Evolutionary conservation across 2,888 invertebrate species (phyloP), one percentile per base, ranked within the genome.

Genomic region (Tenthredo mesomela): DNA sequence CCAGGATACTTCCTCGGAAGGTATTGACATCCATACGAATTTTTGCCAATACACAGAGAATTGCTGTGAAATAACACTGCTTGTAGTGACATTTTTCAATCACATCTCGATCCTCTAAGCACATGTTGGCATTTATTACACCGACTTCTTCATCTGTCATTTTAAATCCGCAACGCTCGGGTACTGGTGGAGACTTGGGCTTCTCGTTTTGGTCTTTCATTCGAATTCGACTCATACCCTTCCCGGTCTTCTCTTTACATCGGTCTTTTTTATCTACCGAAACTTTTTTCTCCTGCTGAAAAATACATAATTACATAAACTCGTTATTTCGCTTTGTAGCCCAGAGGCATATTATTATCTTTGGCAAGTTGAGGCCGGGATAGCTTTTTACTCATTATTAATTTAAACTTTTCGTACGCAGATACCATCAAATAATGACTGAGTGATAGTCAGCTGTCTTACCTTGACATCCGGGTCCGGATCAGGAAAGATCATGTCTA

Each of bases 11-110:
- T 1, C 87, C 85, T 2, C 84, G 84, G 71, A 93, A 91, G 3
- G 86, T 43, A 9, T 90, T 67, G 0, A 88, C 88, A n/a, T 90
- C 86, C 4, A 88, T 33, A 15, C 87, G 87, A 9, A 91, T 89
- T 87, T 92, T 93, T 0, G 89, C 86, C 3, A 93, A 86, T 4
- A 93, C 90, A 71, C 92, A 91, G 0, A 93, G 77, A 40, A 93
- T 87, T 0, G 91, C 89, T 0, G 92, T 87, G 61, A 89, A 92
- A 77, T 89, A 92, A 70, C 93, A 93, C 3, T 90, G 83, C 67
- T 91, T 92, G 47, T 91, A 90, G 29, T 93, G 89, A 29, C 85
- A 86, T 0, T 84, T 61, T 33, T 91, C 90, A 1, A 37, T 4
- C 2, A 37, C n/a, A 0, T 43, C 47, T 4, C 91, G 90, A 82